phyloP scores from a whole-genome alignment of 2,113 vertebrate species.

The Leucopsar rothschildi region DNA sequence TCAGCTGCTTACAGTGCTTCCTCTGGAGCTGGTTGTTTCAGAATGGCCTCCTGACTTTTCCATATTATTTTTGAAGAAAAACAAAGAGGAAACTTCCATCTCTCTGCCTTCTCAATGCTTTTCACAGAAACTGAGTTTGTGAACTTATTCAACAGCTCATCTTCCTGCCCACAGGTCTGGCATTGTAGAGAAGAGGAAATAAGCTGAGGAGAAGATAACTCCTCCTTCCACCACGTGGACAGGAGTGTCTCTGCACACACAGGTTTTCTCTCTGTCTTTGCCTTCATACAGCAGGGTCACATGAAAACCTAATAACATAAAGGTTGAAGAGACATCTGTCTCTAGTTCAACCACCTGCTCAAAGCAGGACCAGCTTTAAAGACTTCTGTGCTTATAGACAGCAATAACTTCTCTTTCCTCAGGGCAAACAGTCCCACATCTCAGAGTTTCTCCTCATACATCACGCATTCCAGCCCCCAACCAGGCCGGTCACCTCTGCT shows the following conservation, averaged over 20 bases:
- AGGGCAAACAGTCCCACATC: background rate
- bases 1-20: background rate
- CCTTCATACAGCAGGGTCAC: background rate
- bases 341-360: background rate
- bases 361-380: background rate
- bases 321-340: background rate
- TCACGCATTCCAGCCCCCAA: background rate
- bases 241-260: background rate
- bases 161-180: background rate
- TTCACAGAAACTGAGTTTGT: background rate
- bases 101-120: background rate
- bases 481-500: background rate
- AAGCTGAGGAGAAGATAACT: background rate
- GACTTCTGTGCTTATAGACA: background rate
- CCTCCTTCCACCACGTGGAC: background rate
- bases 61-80: background rate
- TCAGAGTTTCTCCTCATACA: fast-evolving
- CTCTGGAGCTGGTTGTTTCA: background rate
- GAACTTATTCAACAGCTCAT: background rate
- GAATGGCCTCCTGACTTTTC: background rate
- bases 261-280: background rate
- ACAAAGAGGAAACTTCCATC: background rate
- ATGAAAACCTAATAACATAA: background rate
- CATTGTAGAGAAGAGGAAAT: background rate
- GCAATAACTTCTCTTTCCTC: background rate